Evolutionary conservation across 1,140 invertebrate species (phyloP).

Genomic region (Lepidotrigona ventralis): DNA sequence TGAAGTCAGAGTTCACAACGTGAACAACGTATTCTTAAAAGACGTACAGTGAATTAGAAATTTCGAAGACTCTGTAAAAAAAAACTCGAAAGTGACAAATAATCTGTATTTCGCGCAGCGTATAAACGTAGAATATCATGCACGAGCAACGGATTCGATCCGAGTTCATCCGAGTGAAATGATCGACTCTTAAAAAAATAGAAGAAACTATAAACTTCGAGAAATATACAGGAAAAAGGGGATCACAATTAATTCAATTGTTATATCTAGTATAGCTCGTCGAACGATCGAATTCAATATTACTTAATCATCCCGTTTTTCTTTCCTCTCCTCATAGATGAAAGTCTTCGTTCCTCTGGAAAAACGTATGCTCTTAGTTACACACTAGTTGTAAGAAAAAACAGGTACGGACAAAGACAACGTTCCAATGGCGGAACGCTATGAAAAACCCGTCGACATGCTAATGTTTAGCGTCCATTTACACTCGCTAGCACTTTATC

Average conservation of each 20-base stretch:
- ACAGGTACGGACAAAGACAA: slow-evolving; percentile 50
- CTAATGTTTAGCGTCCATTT: slow-evolving; percentile 25
- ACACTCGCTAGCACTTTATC: slow-evolving; percentile 16
- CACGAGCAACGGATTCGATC: neutral
- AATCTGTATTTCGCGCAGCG: neutral
- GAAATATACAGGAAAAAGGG: neutral
- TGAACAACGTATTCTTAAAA: neutral
- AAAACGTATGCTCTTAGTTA: slow-evolving; percentile 29
- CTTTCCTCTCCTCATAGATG: slow-evolving; percentile 4
- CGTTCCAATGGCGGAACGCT: slow-evolving; percentile 13
- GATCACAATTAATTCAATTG: neutral
- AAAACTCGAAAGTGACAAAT: neutral
- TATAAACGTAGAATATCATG: neutral
- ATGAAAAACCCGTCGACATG: slow-evolving; percentile 27
- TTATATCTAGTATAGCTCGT: neutral
- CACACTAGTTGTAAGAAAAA: slow-evolving; percentile 49
- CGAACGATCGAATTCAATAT: neutral
- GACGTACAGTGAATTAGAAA: neutral
- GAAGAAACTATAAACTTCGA: neutral
- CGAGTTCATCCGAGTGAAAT: neutral
- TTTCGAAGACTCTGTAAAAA: neutral
- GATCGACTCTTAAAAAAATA: neutral
- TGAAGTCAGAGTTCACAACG: neutral
- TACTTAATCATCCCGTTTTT: too few species aligned
- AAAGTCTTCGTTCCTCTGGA: slow-evolving; percentile 24